These are phyloP conservation scores for Oryzias woworae DNA, from an alignment of 2,113 vertebrate genomes.

Conservation along the genomic window DNA sequence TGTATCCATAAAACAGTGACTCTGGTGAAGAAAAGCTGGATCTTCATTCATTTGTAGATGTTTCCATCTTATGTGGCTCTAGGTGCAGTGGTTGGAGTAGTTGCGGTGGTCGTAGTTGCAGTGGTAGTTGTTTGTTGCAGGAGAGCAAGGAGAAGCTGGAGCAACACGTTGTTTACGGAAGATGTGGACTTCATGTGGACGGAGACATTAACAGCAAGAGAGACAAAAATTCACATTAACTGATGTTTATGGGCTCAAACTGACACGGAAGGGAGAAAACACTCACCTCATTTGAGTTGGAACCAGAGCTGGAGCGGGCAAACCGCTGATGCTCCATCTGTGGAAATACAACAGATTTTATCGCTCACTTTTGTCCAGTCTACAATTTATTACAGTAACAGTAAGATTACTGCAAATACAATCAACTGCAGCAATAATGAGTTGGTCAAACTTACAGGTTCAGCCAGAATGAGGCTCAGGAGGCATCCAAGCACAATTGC, in stretches of 20 bases:
- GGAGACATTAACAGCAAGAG: neutral
- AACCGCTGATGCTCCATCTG: conserved; percentile 1
- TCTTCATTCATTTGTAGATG: no score
- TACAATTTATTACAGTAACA: no score
- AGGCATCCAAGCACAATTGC: conserved; percentile 54
- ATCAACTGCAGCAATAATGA: no score
- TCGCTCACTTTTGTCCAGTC: no score
- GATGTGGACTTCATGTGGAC: neutral
- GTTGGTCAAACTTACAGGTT: conserved; percentile 50
- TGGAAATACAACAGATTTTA: neutral
- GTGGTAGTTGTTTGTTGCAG: neutral
- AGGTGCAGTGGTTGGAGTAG: neutral
- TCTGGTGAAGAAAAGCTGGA: no score
- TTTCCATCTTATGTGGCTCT: no score
- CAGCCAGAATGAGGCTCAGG: conserved; percentile 51
- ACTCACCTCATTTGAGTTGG: neutral
- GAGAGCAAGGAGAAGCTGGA: neutral
- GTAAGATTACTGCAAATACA: no score
- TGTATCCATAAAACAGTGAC: no score
- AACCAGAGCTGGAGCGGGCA: neutral
- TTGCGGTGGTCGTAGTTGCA: neutral
- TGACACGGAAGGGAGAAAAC: neutral
- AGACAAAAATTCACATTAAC: neutral
- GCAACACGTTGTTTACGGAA: no score
- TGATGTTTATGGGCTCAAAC: neutral